Evolutionary conservation across 2,797 vertebrate genomes (phyloP), one percentile per base, ranked within the genome.

Genomic region (Novumbra hubbsi): DNA sequence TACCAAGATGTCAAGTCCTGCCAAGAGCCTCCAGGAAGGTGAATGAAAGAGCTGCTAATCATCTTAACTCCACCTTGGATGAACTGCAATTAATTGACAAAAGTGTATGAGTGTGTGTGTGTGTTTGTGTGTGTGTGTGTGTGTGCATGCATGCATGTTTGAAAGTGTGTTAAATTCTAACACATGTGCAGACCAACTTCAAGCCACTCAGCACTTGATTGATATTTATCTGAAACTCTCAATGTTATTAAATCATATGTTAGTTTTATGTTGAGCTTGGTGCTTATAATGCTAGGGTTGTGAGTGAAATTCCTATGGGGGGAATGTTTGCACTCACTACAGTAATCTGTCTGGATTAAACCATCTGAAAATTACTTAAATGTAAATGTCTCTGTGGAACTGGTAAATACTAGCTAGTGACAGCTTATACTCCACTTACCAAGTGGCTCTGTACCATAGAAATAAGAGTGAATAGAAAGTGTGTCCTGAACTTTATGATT

Each of bases 141-240:
- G 9, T 41, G 38, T 41, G 4, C 3, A 15, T 50, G 4, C 3
- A 15, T 50, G 48, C 16, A 17, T 50, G 49, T 50, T 16, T 50
- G 3, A 17, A 3, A 14, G 48, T 49, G 48, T 49, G 48, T 52
- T 45, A 12, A 8, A 45, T 45, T 45, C 41, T 11, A 45, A 45
- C 50, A 16, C 45, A 12, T 50, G 52, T 55, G 52, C 7, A 27
- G 21, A 24, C 55, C 55, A 60, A 60, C 55, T 60, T 24, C 24
- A 60, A 60, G 21, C 3, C 55, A 27, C 24, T 60, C 11, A 24
- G n/a, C 21, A 27, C 55, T 60, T 60, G 2, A 24, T 60, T 60
- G 41, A 60, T 77, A 73, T 76, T 81, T 88, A 83, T 88, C 86
- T 87, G 84, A 79, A 21, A 21, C 14, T 16, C 66, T 45, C 41